Evolutionary conservation across 2,888 invertebrate species (phyloP), one percentile per base, ranked within the genome.

Genomic region (Sinhomidia bicolor): DNA sequence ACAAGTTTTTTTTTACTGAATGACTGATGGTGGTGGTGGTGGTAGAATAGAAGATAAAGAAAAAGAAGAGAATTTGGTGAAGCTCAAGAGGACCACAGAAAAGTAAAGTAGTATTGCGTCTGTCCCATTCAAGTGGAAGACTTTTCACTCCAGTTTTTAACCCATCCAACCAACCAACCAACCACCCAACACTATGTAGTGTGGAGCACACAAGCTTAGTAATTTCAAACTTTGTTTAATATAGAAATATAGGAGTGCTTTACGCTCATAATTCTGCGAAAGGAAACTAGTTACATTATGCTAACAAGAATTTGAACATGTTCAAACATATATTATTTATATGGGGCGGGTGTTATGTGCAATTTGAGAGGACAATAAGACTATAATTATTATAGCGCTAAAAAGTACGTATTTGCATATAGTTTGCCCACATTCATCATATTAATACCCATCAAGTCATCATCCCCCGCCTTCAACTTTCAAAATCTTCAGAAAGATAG

Each of bases 81-180:
- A 47, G 60, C 60, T 62, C 62, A 80, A 62, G 80, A 80, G 62
- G 78, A 57, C 78, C 78, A 78, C 78, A 44, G 23, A 60, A 54
- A 71, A 71, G 71, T 68, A 36, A 36, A 36, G 36, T 36, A 36
- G 36, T 36, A 36, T 36, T 7, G 4, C 36, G 3, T 23, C 23
- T 32, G 62, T 62, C 62, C 44, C 71, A 44, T 71, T 71, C 44
- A 71, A 71, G 71, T 71, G 36, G 23, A 71, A 44, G 44, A 23
- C 71, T 51, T 2, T n/a, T n/a, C n/a, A 12, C 29, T 44, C 14
- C 26, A 29, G n/a, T 62, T 26, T 12, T 2, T n/a, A n/a, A n/a
- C n/a, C n/a, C n/a, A n/a, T n/a, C n/a, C n/a, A n/a, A n/a, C n/a
- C n/a, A n/a, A n/a, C n/a, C n/a, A n/a, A n/a, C n/a, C n/a, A n/a